Evolutionary conservation across 2,113 vertebrate species (phyloP).

Genomic region (Colius striatus): DNA sequence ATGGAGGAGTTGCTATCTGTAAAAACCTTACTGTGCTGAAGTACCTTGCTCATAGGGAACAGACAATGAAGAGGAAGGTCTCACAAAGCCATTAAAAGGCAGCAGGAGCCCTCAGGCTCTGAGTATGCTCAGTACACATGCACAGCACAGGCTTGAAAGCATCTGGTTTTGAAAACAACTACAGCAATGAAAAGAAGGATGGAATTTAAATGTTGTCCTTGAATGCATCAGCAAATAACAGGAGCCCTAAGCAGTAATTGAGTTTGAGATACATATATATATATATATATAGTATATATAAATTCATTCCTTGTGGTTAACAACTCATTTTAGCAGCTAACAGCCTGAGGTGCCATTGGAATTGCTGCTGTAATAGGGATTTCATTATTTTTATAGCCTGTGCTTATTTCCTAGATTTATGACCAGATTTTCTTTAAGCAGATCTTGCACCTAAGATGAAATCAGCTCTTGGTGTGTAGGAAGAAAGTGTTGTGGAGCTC

Average conservation of each 20-base stretch:
- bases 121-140: not conserved
- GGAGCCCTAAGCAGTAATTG: constrained; percentile 24
- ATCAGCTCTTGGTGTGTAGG: not conserved
- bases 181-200: not conserved
- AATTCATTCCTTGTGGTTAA: constrained; percentile 46
- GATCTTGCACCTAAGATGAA: not conserved
- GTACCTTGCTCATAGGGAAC: not conserved
- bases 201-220: constrained; percentile 34
- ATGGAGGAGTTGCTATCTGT: not conserved
- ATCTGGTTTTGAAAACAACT: constrained; percentile 25
- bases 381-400: constrained; percentile 54
- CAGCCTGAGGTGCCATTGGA: constrained; percentile 37
- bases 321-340: constrained; percentile 22
- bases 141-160: constrained; percentile 16
- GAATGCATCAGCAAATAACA: constrained; percentile 9
- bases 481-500: not conserved
- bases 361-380: constrained; percentile 49
- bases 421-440: constrained; percentile 38
- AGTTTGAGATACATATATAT: not conserved
- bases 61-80: not conserved
- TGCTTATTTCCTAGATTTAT: constrained; percentile 61
- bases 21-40: not conserved
- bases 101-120: constrained; percentile 3
- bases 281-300: not conserved
- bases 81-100: constrained; percentile 19